Base-by-base conservation (phyloP, 2,797 vertebrate genomes). In the Poeciliopsis presidionis region DNA sequence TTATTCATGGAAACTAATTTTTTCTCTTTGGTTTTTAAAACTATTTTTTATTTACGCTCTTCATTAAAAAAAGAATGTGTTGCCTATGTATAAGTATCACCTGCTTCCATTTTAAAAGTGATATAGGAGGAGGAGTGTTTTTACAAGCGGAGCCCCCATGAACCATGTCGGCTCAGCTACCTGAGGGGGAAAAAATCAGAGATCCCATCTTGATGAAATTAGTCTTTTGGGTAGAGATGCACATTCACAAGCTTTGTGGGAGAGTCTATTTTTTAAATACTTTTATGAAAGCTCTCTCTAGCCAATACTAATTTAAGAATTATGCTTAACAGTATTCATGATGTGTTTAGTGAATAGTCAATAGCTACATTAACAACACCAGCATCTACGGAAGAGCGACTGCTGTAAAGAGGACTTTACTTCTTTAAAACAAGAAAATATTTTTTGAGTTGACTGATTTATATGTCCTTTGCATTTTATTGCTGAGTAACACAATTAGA, bases 141-240 rank as follows among this genome's bases (percentile, higher is more conserved):
- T 94, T 87, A 93, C 88, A 89, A 92, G 91, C 79, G 13, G 7
- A 81, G 91, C 83, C 91, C 90, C 76, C 75, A n/a, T 92, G 90
- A 94, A 91, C 92, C 91, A 72, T 90, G 91, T 92, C 89, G 80
- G 79, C 59, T 75, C 73, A 12, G 82, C 85, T 91, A 94, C 92
- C 91, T 91, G 88, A 73, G n/a, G 49, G 77, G 67, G 57, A 77
- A 63, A 77, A 67, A 12, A 59, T 46, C 30, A 18, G 45, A 73
- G 49, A 67, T 81, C 74, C 59, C 74, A 72, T 77, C 70, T 72
- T 5, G 49, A 77, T 79, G 41, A 57, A 51, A 49, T 63, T 43
- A 45, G 67, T 45, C 12, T 70, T 28, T 43, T 45, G 41, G 65
- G 39, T 70, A 30, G 25, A 41, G 25, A 70, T 45, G 41, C 67